Base-by-base conservation (phyloP, 2,888 invertebrate species). In the Mechanitis mazaeus region DNA sequence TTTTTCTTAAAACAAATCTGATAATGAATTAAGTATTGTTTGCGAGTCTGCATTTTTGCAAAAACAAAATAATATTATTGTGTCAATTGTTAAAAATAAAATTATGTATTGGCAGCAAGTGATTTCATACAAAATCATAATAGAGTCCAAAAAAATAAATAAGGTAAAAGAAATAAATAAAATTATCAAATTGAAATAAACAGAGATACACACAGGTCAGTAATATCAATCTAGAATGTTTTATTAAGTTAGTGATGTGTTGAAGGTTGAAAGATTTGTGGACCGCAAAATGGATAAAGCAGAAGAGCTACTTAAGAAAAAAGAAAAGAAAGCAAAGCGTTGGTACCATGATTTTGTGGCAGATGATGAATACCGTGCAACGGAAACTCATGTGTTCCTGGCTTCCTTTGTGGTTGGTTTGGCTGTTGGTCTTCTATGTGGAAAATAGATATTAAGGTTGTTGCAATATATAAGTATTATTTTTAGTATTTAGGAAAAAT, bases 231-330 rank as follows among this genome's bases (percentile, higher is more conserved):
- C 9, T 42, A 42, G 2, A 3, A 42, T 42, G 9, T 42, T 42
- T 9, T 42, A 42, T 42, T 57, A 31, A 59, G 38, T 55, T 54
- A 54, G 58, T 33, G 65, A 45, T 69, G 72, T 76, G 75, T 86
- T 92, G 56, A 89, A 96, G 96, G 92, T 95, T 72, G 96, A 95
- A 84, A 91, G 94, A 79, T 96, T 91, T 91, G 93, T 96, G 68
- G 96, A 96, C 80, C 93, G 94, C 70, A 95, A 96, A 87, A 71
- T 95, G 69, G 94, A 95, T 77, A 94, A 94, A 87, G 95, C 95
- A 60, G 96, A 96, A 84, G 93, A 93, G 72, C 76, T 93, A 64
- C 72, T 96, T 66, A 94, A 93, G 85, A 92, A 93, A 75, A 94
- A 94, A 71, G 92, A 94, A 81, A 86, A 90, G 60, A 93, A 93